Evolutionary conservation across 1,140 invertebrate genomes (phyloP), one percentile per base, ranked within the genome.

Genomic region (Camponotus floridanus): DNA sequence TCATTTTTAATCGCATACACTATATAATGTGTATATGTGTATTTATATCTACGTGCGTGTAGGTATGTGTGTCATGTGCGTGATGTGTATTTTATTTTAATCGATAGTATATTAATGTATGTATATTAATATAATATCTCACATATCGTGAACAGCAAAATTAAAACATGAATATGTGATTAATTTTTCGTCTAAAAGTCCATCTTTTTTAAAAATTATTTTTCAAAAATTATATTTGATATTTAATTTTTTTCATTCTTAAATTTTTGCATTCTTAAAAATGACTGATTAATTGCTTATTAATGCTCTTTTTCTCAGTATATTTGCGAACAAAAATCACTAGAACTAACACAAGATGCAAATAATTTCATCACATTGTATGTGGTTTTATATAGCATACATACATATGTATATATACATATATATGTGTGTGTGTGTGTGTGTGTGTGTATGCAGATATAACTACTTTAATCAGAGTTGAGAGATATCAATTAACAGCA

Each of bases 301-400:
- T 61, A 61, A 61, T 76, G 55, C 55, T 76, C 73, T 76, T 59
- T 33, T 33, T 76, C 33, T 18, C 7, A 7, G n/a, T 51, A n/a
- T 21, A 6, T 55, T 61, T 36, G 21, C 55, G 55, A 42, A 61
- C 73, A 42, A n/a, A 4, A 55, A 42, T 76, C 55, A 36, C 21
- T 7, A 15, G 55, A 55, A n/a, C 73, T 76, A 76, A 45, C 42
- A 45, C 42, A 45, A 76, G 55, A 61, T 61, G 55, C 73, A 76
- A 76, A 76, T 76, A 61, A 76, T 76, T 76, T n/a, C 36, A 3
- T 36, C 73, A 61, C 73, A 76, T n/a, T 55, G 36, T 76, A 61
- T 51, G 33, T 42, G 55, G 51, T 51, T 74, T 74, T 33, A 74
- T 74, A 59, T 76, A 61, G 55, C 36, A 33, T 18, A 21, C 36